These are phyloP conservation scores for Ochlodes sylvanus DNA, from an alignment of 2,888 invertebrate genomes.

Conservation along the genomic window DNA sequence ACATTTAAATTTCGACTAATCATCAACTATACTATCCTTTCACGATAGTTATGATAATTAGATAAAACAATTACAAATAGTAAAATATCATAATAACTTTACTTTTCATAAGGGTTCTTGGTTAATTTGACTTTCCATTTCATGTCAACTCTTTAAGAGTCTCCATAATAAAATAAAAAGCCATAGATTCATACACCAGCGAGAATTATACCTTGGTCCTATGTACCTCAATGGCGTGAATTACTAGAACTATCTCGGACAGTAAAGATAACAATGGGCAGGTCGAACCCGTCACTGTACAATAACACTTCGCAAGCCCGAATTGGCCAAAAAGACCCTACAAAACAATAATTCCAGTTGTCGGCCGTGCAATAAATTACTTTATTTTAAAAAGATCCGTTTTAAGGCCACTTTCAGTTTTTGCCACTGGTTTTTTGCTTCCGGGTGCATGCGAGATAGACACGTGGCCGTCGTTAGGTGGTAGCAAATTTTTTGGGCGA, in stretches of 20 bases:
- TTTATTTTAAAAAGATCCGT: conserved; percentile 59
- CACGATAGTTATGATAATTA: too few species aligned
- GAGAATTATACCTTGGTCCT: too few species aligned
- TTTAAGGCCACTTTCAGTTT: conserved; percentile 70
- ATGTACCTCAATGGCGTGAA: neutral
- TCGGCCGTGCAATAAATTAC: conserved; percentile 66
- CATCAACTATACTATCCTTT: too few species aligned
- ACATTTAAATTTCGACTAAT: too few species aligned
- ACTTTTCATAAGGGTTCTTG: neutral
- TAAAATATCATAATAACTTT: too few species aligned
- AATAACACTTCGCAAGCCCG: conserved; percentile 19
- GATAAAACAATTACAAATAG: too few species aligned
- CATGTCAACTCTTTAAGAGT: too few species aligned
- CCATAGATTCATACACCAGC: neutral
- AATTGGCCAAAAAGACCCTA: conserved; percentile 38
- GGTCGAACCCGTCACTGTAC: conserved; percentile 26
- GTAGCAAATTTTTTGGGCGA: conserved; percentile 32
- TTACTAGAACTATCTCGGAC: neutral
- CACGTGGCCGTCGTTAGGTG: conserved; percentile 70
- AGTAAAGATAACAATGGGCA: conserved; percentile 24
- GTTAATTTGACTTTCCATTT: too few species aligned
- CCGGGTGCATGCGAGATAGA: conserved; percentile 57
- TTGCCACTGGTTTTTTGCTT: conserved; percentile 70
- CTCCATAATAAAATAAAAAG: neutral
- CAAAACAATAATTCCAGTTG: conserved; percentile 60